A percentile compares a stretch with the other conserved stretches of the same genome.
Conservation (phyloP, 2,888 invertebrate species). For the Imbricaverruca yamaguchii region DNA sequence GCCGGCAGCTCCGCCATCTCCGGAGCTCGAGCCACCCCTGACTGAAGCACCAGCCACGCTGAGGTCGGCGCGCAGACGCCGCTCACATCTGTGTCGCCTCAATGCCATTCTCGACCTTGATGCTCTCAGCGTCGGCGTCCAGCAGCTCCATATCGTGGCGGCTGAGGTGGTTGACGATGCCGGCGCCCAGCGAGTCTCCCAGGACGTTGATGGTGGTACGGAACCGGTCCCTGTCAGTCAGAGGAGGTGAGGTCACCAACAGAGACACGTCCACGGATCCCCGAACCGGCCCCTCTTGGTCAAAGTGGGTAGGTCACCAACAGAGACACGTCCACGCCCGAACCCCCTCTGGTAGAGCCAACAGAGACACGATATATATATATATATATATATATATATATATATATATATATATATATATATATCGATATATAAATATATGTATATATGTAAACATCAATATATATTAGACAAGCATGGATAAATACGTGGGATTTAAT, state of each 20-base stretch:
- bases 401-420: neutral
- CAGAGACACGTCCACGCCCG: no score
- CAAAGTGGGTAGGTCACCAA: no score
- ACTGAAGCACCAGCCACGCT: no score
- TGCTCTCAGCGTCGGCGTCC: neutral
- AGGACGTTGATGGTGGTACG: conserved; percentile 34
- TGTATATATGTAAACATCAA: neutral
- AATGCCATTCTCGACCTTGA: neutral
- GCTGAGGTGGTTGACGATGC: conserved; percentile 33
- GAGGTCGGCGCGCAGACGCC: no score
- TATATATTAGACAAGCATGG: no score
- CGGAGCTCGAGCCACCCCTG: no score
- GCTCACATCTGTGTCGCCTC: neutral
- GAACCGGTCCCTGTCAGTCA: conserved; percentile 30
- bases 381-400: conserved; percentile 12
- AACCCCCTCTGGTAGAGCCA: no score
- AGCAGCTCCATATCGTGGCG: conserved; percentile 31
- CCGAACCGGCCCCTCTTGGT: no score
- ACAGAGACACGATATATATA: neutral
- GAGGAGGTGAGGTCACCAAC: neutral
- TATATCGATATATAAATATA: conserved; percentile 19
- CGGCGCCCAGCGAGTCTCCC: conserved; percentile 33
- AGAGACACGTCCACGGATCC: no score
- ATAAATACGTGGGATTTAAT: no score
- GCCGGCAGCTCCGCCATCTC: no score